Conservation (phyloP, 2,797 vertebrate species). For the Petrocephalus schoutedeni region DNA sequence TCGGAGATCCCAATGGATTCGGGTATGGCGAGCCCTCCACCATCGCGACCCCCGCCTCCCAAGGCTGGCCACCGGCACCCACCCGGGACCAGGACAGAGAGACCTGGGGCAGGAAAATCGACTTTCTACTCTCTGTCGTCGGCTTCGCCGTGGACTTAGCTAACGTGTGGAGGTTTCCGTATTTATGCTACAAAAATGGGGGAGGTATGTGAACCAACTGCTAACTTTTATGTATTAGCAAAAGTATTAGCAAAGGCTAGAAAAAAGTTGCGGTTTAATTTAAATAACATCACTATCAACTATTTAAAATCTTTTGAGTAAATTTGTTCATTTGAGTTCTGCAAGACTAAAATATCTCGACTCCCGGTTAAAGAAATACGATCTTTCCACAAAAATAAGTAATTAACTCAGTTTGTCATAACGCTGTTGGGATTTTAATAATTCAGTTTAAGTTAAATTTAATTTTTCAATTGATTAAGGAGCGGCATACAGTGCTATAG, state of each 20-base stretch:
- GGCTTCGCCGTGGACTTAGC: constrained; percentile 97
- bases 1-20: constrained; percentile 83
- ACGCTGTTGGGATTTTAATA: neutral
- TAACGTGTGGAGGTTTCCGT: constrained; percentile 98
- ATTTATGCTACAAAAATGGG: constrained; percentile 98
- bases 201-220: constrained; percentile 76
- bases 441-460: neutral
- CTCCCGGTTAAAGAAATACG: neutral
- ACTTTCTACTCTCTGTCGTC: constrained; percentile 94
- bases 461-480: neutral
- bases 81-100: constrained; percentile 60
- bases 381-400: neutral
- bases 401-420: neutral
- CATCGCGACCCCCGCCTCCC: constrained; percentile 55
- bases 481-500: neutral
- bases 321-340: neutral
- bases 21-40: constrained; percentile 82
- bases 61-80: constrained; percentile 44
- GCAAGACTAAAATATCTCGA: neutral
- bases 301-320: neutral
- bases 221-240: neutral
- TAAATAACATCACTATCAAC: neutral
- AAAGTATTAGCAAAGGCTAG: neutral
- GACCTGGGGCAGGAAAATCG: constrained; percentile 97
- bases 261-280: neutral